phyloP scores from a whole-genome alignment of 2,113 vertebrate species.

The Solea senegalensis region DNA sequence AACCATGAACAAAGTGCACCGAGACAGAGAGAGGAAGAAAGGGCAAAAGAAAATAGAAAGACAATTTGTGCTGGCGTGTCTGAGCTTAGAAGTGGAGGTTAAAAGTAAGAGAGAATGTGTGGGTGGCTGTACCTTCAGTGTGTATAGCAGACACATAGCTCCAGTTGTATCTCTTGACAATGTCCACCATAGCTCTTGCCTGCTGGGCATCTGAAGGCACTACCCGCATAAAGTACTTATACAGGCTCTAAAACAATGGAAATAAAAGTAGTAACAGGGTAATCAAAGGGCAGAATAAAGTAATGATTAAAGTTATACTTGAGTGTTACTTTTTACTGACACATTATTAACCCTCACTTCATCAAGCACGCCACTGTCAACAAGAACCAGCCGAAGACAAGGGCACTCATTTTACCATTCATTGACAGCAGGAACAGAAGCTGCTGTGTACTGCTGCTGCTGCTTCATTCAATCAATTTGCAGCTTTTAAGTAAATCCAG shows the following conservation, averaged over 20 bases:
- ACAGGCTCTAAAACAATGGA: conserved; percentile 80
- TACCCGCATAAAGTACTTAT: conserved; percentile 99
- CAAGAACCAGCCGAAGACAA: no score
- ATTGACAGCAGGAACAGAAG: no score
- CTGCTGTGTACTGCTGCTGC: no score
- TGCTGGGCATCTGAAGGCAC: conserved; percentile 97
- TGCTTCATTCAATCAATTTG: no score
- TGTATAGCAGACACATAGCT: conserved; percentile 98
- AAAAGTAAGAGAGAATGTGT: conserved; percentile 17
- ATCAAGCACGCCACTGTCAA: no score
- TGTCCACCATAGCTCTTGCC: conserved; percentile 98
- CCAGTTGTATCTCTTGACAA: conserved; percentile 99
- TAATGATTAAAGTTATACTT: no score
- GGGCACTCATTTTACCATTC: no score
- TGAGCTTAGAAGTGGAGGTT: background rate
- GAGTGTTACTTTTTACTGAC: no score
- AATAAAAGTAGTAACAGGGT: conserved; percentile 13
- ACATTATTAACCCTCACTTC: no score
- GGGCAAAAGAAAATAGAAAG: conserved; percentile 8
- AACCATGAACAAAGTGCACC: background rate
- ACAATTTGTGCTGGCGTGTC: conserved; percentile 1
- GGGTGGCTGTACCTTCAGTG: conserved; percentile 86
- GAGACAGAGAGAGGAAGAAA: background rate
- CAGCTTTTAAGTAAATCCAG: no score
- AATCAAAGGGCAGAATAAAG: background rate